Conservation (phyloP, 2,797 vertebrate genomes). For the Cynodonichthys magdalenae region DNA sequence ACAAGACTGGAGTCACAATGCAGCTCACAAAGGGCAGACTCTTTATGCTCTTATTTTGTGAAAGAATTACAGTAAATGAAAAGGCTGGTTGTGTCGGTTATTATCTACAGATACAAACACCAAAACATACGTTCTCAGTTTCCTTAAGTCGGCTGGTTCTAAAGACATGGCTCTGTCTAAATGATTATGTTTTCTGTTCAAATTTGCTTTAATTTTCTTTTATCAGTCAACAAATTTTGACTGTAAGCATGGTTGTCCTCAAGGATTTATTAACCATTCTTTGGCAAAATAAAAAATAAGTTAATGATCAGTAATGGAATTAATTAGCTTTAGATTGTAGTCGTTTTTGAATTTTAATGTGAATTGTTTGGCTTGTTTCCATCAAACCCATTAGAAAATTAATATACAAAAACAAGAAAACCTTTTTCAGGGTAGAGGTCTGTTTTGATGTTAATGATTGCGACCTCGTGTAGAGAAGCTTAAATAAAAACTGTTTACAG, state of each 20-base stretch:
- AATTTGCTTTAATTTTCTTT: no score
- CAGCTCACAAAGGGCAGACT: constrained; percentile 18
- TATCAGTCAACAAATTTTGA: no score
- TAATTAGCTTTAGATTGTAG: no score
- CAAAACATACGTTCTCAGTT: neutral
- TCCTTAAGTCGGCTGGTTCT: neutral
- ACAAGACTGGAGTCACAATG: constrained; percentile 26
- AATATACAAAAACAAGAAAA: no score
- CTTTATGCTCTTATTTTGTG: neutral
- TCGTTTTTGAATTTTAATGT: neutral
- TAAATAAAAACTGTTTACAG: neutral
- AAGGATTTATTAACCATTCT: no score
- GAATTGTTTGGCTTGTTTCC: no score
- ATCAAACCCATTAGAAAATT: neutral
- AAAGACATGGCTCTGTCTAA: neutral
- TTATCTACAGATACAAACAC: constrained; percentile 4
- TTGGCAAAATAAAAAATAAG: no score
- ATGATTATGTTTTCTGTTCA: no score
- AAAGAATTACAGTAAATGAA: constrained; percentile 5
- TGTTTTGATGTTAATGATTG: no score
- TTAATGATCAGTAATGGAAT: no score
- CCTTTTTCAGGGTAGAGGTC: no score
- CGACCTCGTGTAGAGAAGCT: neutral
- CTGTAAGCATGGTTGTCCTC: no score
- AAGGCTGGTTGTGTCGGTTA: neutral